Base-by-base conservation (phyloP, 30 jellyfish, hydroid and myxozoan genomes). In the Hydractinia echinata region DNA sequence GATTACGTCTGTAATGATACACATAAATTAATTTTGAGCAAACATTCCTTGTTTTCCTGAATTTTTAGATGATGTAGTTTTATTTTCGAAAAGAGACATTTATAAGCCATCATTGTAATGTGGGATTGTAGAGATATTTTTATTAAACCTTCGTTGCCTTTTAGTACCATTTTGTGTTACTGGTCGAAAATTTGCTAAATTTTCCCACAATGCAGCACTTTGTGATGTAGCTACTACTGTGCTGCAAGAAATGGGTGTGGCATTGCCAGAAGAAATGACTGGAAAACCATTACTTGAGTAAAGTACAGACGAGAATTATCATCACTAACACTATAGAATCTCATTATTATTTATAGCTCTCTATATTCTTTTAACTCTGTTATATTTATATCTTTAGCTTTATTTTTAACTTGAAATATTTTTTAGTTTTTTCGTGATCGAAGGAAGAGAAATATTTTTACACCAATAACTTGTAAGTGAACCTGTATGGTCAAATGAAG, bases 191-290 rank as follows among this genome's bases (percentile, higher is more conserved):
- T 93, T 93, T 72, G 82, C 90, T 64, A 66, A 81, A 39, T 5
- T 86, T 16, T 82, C 79, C 48, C 96, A 93, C 83, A 87, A 93
- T 68, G 96, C 99, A 21, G 99, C 99, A 5, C 82, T 95, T 21
- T 95, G 99, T 86, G 99, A 95, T 79, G 99, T 95, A 8, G 99
- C 97, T 48, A 93, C 97, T 3, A 89, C 99, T 51, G 76, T 95
- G 4, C 55, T 95, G 20, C 96, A 76, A 9, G 94, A 86, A 5
- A 83, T 95, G 96, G 96, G 96, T 6, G 53, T 95, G n/a, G 95
- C 88, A 11, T 50, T 71, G 18, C 99, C 99, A 9, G 69, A 85
- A 6, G 99, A 95, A 66, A 89, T 95, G 95, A 89, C 97, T n/a
- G 99, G 99, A 11, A 94, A 84, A 64, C 81, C 95, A 4, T 72